Evolutionary conservation across 2,797 vertebrate genomes (phyloP).

Genomic region (Trachurus trachurus): DNA sequence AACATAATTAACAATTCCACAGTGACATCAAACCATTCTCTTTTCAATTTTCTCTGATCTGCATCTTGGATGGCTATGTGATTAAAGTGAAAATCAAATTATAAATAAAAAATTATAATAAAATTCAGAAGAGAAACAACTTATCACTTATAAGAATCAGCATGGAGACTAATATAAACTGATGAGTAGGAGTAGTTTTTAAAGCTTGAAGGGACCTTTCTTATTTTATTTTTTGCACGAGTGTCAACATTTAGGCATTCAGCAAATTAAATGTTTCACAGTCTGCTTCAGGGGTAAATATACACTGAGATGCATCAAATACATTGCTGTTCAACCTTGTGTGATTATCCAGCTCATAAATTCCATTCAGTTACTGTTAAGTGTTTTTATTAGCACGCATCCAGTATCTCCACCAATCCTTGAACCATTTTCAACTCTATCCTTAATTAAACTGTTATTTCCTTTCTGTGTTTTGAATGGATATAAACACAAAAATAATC

Average conservation of each 20-base stretch:
- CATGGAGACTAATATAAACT: neutral
- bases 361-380: slow-evolving; percentile 17
- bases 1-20: slow-evolving; percentile 48
- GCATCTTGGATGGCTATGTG: slow-evolving; percentile 11
- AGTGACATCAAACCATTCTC: slow-evolving; percentile 27
- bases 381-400: slow-evolving; percentile 19
- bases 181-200: neutral
- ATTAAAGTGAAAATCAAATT: neutral
- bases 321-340: slow-evolving; percentile 19
- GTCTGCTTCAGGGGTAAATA: slow-evolving; percentile 24
- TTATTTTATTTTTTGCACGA: neutral
- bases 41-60: slow-evolving; percentile 23
- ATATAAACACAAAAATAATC: slow-evolving; percentile 24
- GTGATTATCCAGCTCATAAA: slow-evolving; percentile 38
- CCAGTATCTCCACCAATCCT: neutral
- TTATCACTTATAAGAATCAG: neutral
- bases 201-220: neutral
- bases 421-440: slow-evolving; percentile 4
- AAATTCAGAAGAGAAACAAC: neutral
- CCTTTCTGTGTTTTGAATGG: neutral
- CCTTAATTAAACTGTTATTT: slow-evolving; percentile 2
- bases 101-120: neutral
- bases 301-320: slow-evolving; percentile 38
- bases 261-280: slow-evolving; percentile 33
- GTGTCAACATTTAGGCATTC: slow-evolving; percentile 31